Percentiles rank a stretch among this genome's conserved stretches.
Evolutionary conservation across 2,797 vertebrate species (phyloP).

Genomic region (Sebastes aleutianus): DNA sequence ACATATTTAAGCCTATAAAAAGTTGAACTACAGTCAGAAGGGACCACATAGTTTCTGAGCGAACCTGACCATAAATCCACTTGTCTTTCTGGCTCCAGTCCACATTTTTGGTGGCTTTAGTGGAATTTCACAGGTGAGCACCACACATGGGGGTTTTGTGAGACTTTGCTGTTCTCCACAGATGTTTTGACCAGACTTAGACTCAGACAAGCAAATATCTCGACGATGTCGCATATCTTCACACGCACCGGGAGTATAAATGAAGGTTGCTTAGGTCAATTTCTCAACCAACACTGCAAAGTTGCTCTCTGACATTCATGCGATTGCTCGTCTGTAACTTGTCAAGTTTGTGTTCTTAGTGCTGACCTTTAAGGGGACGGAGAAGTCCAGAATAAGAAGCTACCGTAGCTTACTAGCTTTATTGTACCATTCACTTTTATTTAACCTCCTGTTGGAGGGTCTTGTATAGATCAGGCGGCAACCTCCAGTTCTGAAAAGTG

Average conservation of each 20-base stretch:
- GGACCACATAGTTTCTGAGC: neutral
- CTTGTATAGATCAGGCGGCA: neutral
- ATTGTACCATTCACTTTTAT: too few species aligned
- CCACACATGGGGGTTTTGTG: constrained; percentile 54
- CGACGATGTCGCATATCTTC: constrained; percentile 22
- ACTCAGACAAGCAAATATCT: constrained; percentile 41
- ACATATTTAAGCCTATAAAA: neutral
- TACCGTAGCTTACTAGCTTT: too few species aligned
- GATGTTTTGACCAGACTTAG: constrained; percentile 50
- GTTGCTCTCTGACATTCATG: constrained; percentile 11
- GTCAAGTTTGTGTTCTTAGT: neutral
- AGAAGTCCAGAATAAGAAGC: neutral
- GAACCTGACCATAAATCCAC: constrained; percentile 38
- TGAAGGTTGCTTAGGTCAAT: constrained; percentile 15
- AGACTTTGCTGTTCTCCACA: constrained; percentile 37
- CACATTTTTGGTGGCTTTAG: constrained; percentile 51
- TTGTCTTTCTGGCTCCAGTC: constrained; percentile 45
- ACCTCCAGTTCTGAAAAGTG: neutral
- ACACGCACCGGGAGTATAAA: neutral
- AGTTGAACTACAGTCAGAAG: neutral
- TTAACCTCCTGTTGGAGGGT: neutral
- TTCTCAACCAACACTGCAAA: constrained; percentile 29
- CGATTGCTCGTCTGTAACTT: neutral
- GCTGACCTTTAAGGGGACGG: neutral
- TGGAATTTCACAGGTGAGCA: constrained; percentile 71